Evolutionary conservation across 2,888 invertebrate genomes (phyloP), one percentile per base, ranked within the genome.

Genomic region (Oxyteleia sp.): DNA sequence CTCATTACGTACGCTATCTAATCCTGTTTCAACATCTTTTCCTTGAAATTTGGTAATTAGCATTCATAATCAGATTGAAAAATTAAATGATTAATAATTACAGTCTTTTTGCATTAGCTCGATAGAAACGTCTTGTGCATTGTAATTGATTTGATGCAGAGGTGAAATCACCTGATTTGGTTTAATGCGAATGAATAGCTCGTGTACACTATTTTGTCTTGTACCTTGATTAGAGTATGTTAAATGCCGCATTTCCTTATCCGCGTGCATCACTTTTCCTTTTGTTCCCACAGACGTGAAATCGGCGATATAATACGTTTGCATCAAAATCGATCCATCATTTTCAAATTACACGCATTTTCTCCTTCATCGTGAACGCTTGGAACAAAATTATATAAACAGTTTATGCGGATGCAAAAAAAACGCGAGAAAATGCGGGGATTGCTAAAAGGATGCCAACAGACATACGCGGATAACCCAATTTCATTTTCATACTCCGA

Each of bases 91-190:
- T 61, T 61, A 57, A 57, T 57, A n/a, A 38, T 10, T 35, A 10
- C 20, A 41, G 16, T 20, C 7, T n/a, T 55, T 29, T 18, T 55
- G 32, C n/a, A 18, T 16, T 15, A 7, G 16, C 32, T 41, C 15
- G 43, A 72, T 47, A 29, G 45, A 63, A 61, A 43, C 15, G 51
- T 49, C 11, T 35, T 23, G 68, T 51, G 51, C 57, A 64, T 80
- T 16, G 72, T 57, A 71, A 68, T 45, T 66, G 61, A 74, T 66
- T 59, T 16, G 43, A 68, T 61, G 20, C 55, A 68, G 11, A 66
- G 66, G 80, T 80, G 80, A 80, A 82, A 82, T 76, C 71, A 55
- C 64, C 59, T 59, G 71, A 66, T 76, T 76, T 43, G 71, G 45
- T 43, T 57, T 57, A 61, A 78, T 41, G 72, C 29, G 61, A 72